Conservation (phyloP, 2,797 vertebrate genomes). For the Cottoperca gobio region DNA sequence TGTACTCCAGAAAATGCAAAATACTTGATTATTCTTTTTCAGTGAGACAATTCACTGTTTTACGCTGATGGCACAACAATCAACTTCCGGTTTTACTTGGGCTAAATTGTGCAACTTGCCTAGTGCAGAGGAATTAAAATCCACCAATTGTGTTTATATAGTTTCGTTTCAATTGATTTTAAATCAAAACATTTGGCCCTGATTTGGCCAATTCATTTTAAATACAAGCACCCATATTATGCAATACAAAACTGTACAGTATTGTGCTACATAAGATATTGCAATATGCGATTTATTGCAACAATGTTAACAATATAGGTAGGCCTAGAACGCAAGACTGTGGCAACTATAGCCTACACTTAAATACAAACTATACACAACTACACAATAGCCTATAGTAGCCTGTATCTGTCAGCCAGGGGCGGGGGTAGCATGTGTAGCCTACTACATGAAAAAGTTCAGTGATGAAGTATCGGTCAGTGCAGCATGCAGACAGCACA, state of each 20-base stretch:
- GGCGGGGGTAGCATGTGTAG: background rate
- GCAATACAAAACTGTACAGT: background rate
- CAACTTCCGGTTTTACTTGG: conserved; percentile 18
- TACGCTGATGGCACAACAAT: conserved; percentile 28
- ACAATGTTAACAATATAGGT: background rate
- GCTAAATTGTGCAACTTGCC: background rate
- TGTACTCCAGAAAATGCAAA: background rate
- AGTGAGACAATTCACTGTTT: background rate
- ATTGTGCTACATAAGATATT: background rate
- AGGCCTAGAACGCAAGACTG: background rate
- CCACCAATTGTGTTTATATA: background rate
- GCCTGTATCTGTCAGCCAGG: background rate
- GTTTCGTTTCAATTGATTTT: background rate
- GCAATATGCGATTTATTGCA: background rate
- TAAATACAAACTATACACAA: background rate
- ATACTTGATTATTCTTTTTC: background rate
- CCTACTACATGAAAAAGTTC: background rate
- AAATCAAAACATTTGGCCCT: background rate
- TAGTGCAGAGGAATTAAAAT: conserved; percentile 23
- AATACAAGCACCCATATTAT: background rate
- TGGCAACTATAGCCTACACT: background rate
- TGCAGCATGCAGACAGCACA: background rate
- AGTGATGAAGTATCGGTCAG: background rate
- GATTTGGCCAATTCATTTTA: background rate
- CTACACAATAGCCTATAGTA: background rate